Conservation (phyloP, 1,140 invertebrate species). For the Magallana ariakensis region DNA sequence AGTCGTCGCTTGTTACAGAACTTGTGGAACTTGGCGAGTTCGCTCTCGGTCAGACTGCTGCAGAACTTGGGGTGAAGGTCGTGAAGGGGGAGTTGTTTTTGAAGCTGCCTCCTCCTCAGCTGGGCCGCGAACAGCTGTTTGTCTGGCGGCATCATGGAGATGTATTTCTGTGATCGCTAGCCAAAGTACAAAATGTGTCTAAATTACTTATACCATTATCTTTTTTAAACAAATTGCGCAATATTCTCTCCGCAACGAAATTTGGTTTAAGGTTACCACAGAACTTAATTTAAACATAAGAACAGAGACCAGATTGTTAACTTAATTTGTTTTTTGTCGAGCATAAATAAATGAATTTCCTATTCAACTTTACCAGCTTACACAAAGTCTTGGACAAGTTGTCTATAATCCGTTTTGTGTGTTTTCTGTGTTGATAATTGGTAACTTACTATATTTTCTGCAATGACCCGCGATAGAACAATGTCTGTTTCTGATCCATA, state of each 20-base stretch:
- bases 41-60: conserved; percentile 92
- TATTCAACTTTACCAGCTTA: too few relatives aligned
- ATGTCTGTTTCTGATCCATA: conserved; percentile 71
- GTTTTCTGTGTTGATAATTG: too few relatives aligned
- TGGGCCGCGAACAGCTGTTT: conserved; percentile 98
- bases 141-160: conserved; percentile 95
- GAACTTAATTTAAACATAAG: too few relatives aligned
- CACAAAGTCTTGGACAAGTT: too few relatives aligned
- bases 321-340: too few relatives aligned
- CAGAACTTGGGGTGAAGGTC: conserved; percentile 95
- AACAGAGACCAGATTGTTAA: too few relatives aligned
- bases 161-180: conserved; percentile 96
- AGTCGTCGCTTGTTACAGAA: conserved; percentile 87
- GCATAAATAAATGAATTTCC: too few relatives aligned
- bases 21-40: conserved; percentile 89
- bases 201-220: too few relatives aligned
- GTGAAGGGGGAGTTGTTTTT: conserved; percentile 97
- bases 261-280: too few relatives aligned
- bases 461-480: conserved; percentile 71
- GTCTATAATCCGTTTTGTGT: too few relatives aligned
- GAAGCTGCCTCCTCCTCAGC: conserved; percentile 94
- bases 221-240: too few relatives aligned
- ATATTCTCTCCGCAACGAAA: too few relatives aligned
- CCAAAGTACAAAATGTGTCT: conserved; percentile 42
- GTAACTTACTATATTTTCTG: conserved; percentile 72